phyloP scores from a whole-genome alignment of 2,888 invertebrate species.

The Quadroppia sp. region DNA sequence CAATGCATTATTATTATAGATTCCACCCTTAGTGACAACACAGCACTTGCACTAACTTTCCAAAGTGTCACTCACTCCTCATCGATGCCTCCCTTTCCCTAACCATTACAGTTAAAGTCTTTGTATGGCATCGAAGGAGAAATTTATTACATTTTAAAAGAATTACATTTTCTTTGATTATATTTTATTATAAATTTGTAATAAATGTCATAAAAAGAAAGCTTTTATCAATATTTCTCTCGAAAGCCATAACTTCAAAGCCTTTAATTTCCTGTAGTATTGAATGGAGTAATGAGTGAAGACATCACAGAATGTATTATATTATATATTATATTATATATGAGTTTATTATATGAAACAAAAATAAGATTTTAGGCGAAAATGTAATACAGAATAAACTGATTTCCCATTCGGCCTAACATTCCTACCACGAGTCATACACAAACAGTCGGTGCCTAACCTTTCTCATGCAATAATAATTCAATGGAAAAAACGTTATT shows the following conservation, averaged over 20 bases:
- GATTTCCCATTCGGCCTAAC: slow-evolving; percentile 32
- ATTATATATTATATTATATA: slow-evolving; percentile 23
- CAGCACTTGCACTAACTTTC: background rate
- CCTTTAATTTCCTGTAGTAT: slow-evolving; percentile 37
- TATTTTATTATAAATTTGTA: background rate
- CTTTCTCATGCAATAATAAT: background rate
- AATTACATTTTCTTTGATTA: too few relatives aligned
- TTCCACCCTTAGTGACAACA: background rate
- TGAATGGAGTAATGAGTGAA: slow-evolving; percentile 13
- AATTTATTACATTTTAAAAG: too few relatives aligned
- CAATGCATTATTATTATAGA: slow-evolving; percentile 18
- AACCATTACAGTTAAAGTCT: background rate
- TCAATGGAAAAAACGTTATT: background rate
- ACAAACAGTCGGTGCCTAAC: background rate
- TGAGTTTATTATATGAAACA: background rate
- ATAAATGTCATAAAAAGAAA: slow-evolving; percentile 6
- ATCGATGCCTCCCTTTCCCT: background rate
- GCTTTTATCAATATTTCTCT: background rate
- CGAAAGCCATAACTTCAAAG: background rate
- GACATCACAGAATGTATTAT: slow-evolving; percentile 26
- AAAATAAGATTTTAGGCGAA: background rate
- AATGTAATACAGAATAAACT: background rate
- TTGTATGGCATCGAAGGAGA: background rate
- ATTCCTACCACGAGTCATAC: background rate
- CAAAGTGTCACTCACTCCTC: background rate